Evolutionary conservation across 2,888 invertebrate genomes (phyloP).

Genomic region (Cartodere bifasciata): DNA sequence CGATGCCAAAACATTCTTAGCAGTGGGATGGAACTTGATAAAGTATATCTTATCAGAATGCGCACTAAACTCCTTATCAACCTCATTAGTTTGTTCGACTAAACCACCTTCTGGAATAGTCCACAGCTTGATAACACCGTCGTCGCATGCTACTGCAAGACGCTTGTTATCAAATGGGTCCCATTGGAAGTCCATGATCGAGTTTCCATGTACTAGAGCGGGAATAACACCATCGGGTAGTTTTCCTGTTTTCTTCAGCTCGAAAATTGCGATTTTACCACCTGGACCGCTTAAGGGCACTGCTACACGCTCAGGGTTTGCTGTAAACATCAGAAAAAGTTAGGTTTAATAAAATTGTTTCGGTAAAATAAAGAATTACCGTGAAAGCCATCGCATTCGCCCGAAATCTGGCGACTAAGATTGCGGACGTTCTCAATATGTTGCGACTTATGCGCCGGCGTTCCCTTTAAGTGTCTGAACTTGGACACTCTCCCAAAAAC

Average conservation of each 20-base stretch:
- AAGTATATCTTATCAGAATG: constrained; percentile 88
- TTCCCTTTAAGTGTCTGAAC: constrained; percentile 85
- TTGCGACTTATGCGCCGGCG: constrained; percentile 77
- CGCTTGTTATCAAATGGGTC: constrained; percentile 77
- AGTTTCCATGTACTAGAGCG: constrained; percentile 80
- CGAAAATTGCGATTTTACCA: constrained; percentile 78
- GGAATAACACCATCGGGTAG: constrained; percentile 71
- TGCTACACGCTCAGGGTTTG: constrained; percentile 76
- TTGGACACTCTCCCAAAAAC: constrained; percentile 86
- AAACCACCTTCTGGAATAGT: constrained; percentile 34
- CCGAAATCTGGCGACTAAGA: constrained; percentile 80
- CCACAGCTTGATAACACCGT: constrained; percentile 45
- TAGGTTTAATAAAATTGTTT: constrained; percentile 10
- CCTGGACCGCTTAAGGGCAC: constrained; percentile 85
- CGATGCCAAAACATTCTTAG: constrained; percentile 72
- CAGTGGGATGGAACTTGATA: constrained; percentile 82
- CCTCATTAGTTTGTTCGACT: constrained; percentile 68
- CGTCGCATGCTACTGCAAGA: constrained; percentile 81
- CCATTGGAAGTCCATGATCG: constrained; percentile 87
- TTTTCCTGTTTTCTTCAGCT: constrained; percentile 63
- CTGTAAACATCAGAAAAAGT: constrained; percentile 33
- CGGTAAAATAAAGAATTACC: constrained; percentile 37
- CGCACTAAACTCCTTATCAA: constrained; percentile 55
- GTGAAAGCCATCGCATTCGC: constrained; percentile 89
- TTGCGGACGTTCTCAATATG: constrained; percentile 88